Base-by-base conservation (phyloP, 2,797 vertebrate species). In the Sorex maritimensis region DNA sequence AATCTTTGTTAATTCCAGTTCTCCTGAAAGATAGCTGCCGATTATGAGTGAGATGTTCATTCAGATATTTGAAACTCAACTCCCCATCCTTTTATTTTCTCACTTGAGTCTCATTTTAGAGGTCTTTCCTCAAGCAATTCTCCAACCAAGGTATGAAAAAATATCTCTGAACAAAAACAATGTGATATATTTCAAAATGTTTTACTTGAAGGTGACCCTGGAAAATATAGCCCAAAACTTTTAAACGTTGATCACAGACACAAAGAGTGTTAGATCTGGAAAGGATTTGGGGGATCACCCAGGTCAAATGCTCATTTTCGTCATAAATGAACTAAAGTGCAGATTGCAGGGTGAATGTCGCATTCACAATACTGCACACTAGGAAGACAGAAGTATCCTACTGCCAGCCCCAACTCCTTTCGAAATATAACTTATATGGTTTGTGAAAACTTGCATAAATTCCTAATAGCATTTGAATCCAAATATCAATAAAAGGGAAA, bases 121-220 rank as follows among this genome's bases (percentile, higher is more conserved):
- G 15, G 67, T 58, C 41, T 8, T 38, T 23, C 10, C 28, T 71
- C 24, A 30, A 72, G 44, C 75, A 90, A 55, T 80, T 84, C 71
- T 86, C 63, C 41, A 95, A 49, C 17, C 2, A 41, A 6, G 4
- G 21, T 74, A 6, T 86, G 34, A 46, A 63, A 94, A 84, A 55
- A 15, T 52, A 73, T 52, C 88, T 94, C 61, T 74, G 49, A 87
- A 75, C 24, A 23, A 68, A 89, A 88, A 3, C 81, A 82, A 24
- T 7, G 0, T 30, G 49, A 71, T 5, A 12, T 4, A 73, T 91
- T 88, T 83, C 38, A 68, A 92, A 93, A 73, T 63, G 41, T 2
- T 17, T 52, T 34, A 8, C 52, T 78, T 10, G 71, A 58, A 93
- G 63, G 30, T 9, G 6, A 84, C 58, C 41, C 86, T 91, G 55